Base-by-base conservation (phyloP, 2,888 invertebrate genomes). In the Epinotia bilunana region DNA sequence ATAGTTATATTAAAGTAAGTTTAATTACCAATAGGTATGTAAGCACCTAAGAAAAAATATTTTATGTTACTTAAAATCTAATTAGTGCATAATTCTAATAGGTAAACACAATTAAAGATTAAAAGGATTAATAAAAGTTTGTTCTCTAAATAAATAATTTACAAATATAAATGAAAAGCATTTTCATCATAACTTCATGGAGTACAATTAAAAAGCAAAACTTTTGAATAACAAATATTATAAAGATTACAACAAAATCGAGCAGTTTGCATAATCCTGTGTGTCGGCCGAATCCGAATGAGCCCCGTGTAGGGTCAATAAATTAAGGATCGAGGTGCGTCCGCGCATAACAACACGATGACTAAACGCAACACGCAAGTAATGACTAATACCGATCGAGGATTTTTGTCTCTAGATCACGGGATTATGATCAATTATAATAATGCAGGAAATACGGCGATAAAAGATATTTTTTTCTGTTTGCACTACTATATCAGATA, bases 291-390 rank as follows among this genome's bases (percentile, higher is more conserved):
- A 64, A 65, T 65, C 83, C 75, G 82, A 83, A 87, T 86, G 85
- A 83, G 81, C 76, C 67, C 82, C 80, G 80, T 80, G 84, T 81
- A 84, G 82, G 82, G 83, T 82, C 84, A 84, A 86, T 88, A 87
- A 88, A 88, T 90, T 88, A 86, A 85, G 81, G 83, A 82, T 83
- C 82, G 84, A 83, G 80, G 83, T 88, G 86, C 90, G 91, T 86
- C 85, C 83, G 83, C 89, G 88, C 90, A 91, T 90, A 86, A 87
- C 89, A 88, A 90, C 88, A 87, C 83, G 90, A 89, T 93, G 92
- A 92, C 90, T 92, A 90, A 91, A 87, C 85, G 82, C 82, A 81
- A 78, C 72, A 76, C 78, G 77, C 73, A 16, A 46, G 78, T 76
- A 79, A 80, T 82, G 82, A 80, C 78, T 81, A 79, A 77, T 76